Evolutionary conservation across 1,140 invertebrate species (phyloP).

Genomic region (Cecropterus lyciades): DNA sequence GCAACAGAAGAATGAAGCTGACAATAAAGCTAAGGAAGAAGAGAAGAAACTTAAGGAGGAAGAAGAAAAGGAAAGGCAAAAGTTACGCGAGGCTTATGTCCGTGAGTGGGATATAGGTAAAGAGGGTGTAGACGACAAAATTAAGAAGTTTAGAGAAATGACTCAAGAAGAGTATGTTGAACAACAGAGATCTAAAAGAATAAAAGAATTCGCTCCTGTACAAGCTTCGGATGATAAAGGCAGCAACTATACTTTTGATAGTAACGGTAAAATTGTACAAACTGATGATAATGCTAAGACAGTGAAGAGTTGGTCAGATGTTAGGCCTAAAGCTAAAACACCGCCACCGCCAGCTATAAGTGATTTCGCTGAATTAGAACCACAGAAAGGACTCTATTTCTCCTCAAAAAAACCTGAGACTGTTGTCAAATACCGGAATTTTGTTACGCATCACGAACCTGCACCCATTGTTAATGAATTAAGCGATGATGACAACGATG

Average conservation of each 20-base stretch:
- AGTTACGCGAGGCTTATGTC: slow-evolving; percentile 84
- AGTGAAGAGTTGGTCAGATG: slow-evolving; percentile 71
- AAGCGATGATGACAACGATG: slow-evolving; percentile 59
- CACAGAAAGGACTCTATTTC: slow-evolving; percentile 70
- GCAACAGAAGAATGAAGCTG: slow-evolving; percentile 77
- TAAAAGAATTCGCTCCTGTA: slow-evolving; percentile 87
- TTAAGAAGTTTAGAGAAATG: slow-evolving; percentile 86
- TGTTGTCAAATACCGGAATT: slow-evolving; percentile 65
- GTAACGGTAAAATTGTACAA: slow-evolving; percentile 53
- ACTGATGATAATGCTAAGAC: slow-evolving; percentile 10
- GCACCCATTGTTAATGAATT: slow-evolving; percentile 82
- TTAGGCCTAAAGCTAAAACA: slow-evolving; percentile 56
- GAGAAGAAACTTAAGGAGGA: slow-evolving; percentile 73
- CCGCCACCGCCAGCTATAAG: slow-evolving; percentile 63
- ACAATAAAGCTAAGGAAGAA: slow-evolving; percentile 76
- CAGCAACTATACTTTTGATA: slow-evolving; percentile 60
- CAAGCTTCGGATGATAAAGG: slow-evolving; percentile 57
- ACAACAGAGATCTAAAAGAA: slow-evolving; percentile 88
- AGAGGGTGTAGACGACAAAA: slow-evolving; percentile 70
- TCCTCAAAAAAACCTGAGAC: slow-evolving; percentile 55
- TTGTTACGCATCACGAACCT: slow-evolving; percentile 62
- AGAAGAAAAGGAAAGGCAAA: slow-evolving; percentile 77
- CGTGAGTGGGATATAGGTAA: slow-evolving; percentile 90
- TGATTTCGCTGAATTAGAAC: slow-evolving; percentile 45
- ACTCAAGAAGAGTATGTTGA: slow-evolving; percentile 92